phyloP scores from a whole-genome alignment of 2,113 vertebrate species.

The Pteronura brasiliensis region DNA sequence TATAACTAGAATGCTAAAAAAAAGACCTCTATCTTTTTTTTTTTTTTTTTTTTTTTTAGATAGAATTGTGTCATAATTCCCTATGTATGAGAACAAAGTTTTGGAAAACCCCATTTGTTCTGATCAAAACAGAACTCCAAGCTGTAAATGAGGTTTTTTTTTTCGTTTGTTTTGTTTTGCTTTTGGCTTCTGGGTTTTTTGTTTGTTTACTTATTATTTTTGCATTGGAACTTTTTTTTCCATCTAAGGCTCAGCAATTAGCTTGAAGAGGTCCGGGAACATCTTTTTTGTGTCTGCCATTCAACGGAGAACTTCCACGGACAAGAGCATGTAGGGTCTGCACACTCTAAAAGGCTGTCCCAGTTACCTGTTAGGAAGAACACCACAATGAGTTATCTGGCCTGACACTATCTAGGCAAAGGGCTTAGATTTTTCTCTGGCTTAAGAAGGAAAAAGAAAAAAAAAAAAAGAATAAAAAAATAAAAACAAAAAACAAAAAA shows the following conservation, averaged over 20 bases:
- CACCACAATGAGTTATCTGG: neutral
- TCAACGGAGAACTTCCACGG: neutral
- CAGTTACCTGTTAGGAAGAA: neutral
- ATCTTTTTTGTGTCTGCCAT: constrained; percentile 45
- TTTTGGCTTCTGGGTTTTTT: neutral
- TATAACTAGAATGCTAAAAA: neutral
- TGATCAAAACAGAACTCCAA: neutral
- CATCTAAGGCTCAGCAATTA: constrained; percentile 10
- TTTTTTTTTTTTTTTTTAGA: neutral
- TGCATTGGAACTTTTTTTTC: neutral
- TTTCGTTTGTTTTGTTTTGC: neutral
- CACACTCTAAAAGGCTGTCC: neutral
- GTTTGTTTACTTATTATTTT: neutral
- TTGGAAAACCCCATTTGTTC: constrained; percentile 17
- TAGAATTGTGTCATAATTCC: neutral
- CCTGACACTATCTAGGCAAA: neutral
- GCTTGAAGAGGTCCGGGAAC: neutral
- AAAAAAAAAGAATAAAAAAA: neutral
- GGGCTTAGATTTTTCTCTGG: neutral
- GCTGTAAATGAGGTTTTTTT: neutral
- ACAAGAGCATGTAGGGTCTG: neutral
- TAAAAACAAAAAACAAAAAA: neutral
- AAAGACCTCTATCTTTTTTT: neutral
- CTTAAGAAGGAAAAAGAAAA: neutral
- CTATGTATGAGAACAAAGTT: neutral